Percentiles rank a stretch among this genome's conserved stretches.
These are phyloP conservation scores for Galaxea fascicularis DNA, from an alignment of 92 coral and sea anemone genomes.

Conservation along the genomic window DNA sequence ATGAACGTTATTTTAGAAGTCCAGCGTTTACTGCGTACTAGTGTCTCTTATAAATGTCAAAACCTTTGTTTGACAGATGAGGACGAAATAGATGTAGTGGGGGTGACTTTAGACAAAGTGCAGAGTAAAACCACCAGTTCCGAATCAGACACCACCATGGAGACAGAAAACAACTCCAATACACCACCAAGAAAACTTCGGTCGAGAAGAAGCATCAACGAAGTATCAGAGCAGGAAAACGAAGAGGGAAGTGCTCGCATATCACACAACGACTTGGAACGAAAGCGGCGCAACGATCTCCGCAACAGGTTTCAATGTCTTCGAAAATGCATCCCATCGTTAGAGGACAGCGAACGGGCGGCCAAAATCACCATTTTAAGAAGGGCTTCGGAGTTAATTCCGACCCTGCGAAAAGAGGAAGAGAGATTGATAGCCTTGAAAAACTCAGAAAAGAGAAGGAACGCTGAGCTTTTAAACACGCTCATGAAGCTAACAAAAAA, in stretches of 20 bases:
- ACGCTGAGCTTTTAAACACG: slow-evolving; percentile 68
- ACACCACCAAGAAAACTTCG: slow-evolving; percentile 31
- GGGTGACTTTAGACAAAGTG: slow-evolving; percentile 37
- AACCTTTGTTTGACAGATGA: slow-evolving; percentile 64
- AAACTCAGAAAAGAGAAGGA: slow-evolving; percentile 62
- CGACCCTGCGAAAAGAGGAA: slow-evolving; percentile 69
- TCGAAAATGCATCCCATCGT: slow-evolving; percentile 71
- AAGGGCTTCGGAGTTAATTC: slow-evolving; percentile 72
- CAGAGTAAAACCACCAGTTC: slow-evolving; percentile 1
- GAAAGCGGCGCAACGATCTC: slow-evolving; percentile 82
- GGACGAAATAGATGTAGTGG: slow-evolving; percentile 86
- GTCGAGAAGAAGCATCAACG: slow-evolving; percentile 24
- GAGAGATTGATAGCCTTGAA: slow-evolving; percentile 54
- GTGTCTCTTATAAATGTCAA: background rate
- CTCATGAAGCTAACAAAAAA: slow-evolving; percentile 65
- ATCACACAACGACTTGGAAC: slow-evolving; percentile 84
- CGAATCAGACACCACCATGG: slow-evolving; percentile 17
- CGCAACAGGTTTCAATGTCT: slow-evolving; percentile 77
- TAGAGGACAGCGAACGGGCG: slow-evolving; percentile 71
- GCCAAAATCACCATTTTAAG: slow-evolving; percentile 82
- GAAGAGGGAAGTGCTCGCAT: slow-evolving; percentile 65
- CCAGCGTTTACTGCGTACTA: background rate
- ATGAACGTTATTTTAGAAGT: background rate
- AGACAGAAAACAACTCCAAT: slow-evolving; percentile 1
- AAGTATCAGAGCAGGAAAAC: slow-evolving; percentile 55